Percentiles rank a stretch among this genome's conserved stretches.
These are phyloP conservation scores for Eonycteris spelaea DNA, from an alignment of 2,113 vertebrate genomes.

Conservation along the genomic window DNA sequence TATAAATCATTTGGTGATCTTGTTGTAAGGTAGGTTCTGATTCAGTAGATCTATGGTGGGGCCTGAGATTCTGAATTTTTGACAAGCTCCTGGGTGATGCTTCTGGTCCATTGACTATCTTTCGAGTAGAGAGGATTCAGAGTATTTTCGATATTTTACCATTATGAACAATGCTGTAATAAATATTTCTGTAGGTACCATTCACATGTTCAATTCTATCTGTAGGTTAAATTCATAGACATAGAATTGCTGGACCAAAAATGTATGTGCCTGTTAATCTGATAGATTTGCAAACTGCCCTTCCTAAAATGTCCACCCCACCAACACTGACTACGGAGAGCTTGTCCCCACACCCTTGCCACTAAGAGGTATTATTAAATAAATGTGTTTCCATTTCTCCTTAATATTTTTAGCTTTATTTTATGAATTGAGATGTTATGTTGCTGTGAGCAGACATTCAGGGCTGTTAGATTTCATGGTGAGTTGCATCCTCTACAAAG, in stretches of 20 bases:
- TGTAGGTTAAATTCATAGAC: neutral
- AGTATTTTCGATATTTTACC: neutral
- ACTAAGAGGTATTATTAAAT: neutral
- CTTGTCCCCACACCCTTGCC: neutral
- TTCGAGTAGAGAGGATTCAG: neutral
- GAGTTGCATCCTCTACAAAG: neutral
- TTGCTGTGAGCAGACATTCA: neutral
- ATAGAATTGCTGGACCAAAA: neutral
- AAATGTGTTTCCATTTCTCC: neutral
- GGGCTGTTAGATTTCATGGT: neutral
- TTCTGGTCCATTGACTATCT: neutral
- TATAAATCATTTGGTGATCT: neutral
- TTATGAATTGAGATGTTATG: neutral
- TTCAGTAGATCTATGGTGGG: neutral
- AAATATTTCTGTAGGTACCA: neutral
- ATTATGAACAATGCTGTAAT: neutral
- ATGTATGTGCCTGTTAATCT: neutral
- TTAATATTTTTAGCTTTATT: neutral
- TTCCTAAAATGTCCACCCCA: neutral
- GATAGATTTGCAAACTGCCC: neutral
- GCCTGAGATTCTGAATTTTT: neutral
- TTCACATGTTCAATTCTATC: neutral
- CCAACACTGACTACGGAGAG: fast-evolving
- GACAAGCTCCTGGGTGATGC: neutral
- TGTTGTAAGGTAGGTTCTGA: neutral